A percentile compares a stretch with the other conserved stretches of the same genome.
phyloP scores from a whole-genome alignment of 2,113 vertebrate species.

The Pterocles orientalis region DNA sequence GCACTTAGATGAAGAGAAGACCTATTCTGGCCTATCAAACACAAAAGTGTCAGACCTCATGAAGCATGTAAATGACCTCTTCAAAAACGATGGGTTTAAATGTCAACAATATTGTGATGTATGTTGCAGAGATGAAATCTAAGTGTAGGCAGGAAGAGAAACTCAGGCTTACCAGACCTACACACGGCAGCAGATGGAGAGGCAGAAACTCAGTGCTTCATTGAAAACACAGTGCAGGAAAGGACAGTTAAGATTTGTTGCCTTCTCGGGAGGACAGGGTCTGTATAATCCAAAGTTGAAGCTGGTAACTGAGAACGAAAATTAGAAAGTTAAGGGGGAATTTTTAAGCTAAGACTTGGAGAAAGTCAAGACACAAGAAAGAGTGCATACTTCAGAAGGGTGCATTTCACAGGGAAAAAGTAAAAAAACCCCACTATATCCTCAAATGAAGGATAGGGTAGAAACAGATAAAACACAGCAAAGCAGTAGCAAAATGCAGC shows the following conservation, averaged over 20 bases:
- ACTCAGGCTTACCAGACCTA: not conserved
- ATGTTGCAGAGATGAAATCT: not conserved
- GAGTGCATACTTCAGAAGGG: fast-evolving
- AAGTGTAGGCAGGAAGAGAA: not conserved
- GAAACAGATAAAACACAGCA: not conserved
- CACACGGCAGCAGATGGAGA: not conserved
- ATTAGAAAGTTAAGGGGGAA: not conserved
- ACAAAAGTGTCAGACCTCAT: not conserved
- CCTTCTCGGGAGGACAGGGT: not conserved
- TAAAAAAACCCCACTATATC: not conserved
- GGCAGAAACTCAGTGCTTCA: not conserved
- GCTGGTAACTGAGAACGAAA: not conserved
- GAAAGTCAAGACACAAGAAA: fast-evolving
- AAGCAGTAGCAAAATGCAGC: not conserved
- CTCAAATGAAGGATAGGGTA: not conserved
- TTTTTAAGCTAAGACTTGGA: not conserved
- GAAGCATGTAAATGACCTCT: not conserved
- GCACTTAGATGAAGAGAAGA: not conserved
- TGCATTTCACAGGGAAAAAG: not conserved
- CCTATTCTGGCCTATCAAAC: not conserved
- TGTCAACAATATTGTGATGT: not conserved
- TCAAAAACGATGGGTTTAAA: not conserved
- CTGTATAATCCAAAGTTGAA: not conserved
- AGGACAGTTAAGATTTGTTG: not conserved
- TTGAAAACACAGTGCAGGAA: not conserved